Evolutionary conservation across 2,113 vertebrate genomes (phyloP).

Genomic region (Cairina moschata): DNA sequence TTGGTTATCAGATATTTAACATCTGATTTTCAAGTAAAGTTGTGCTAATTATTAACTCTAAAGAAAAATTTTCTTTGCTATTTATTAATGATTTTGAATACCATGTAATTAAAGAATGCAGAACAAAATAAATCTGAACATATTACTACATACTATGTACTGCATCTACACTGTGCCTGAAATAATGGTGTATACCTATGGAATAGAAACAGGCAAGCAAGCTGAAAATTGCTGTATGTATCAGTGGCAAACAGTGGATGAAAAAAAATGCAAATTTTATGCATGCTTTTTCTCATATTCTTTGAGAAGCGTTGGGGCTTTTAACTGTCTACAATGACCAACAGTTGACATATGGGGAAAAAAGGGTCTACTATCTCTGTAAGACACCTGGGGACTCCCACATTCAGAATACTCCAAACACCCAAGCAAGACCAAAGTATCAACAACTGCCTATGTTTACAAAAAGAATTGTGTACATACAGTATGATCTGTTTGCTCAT

Average conservation of each 20-base stretch:
- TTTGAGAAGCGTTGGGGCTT: background rate
- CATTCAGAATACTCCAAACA: background rate
- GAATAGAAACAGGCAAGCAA: background rate
- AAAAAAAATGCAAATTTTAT: background rate
- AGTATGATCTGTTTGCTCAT: background rate
- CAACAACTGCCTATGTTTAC: background rate
- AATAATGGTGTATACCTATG: background rate
- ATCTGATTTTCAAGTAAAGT: background rate
- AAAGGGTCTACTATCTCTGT: background rate
- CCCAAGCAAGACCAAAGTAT: background rate
- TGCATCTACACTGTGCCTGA: background rate
- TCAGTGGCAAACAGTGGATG: background rate
- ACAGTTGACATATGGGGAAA: background rate
- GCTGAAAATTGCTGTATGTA: background rate
- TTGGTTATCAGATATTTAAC: background rate
- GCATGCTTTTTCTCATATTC: background rate
- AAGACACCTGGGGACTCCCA: background rate
- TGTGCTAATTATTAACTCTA: background rate
- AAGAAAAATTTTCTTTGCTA: conserved; percentile 7
- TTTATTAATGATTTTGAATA: background rate
- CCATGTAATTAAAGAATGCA: background rate
- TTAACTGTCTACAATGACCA: background rate
- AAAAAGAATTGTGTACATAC: background rate
- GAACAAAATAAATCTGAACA: background rate
- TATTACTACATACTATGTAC: background rate